Percentiles rank a stretch among this genome's conserved stretches.
Conservation (phyloP, 1,140 invertebrate genomes). For the Drosophila ogumai region DNA sequence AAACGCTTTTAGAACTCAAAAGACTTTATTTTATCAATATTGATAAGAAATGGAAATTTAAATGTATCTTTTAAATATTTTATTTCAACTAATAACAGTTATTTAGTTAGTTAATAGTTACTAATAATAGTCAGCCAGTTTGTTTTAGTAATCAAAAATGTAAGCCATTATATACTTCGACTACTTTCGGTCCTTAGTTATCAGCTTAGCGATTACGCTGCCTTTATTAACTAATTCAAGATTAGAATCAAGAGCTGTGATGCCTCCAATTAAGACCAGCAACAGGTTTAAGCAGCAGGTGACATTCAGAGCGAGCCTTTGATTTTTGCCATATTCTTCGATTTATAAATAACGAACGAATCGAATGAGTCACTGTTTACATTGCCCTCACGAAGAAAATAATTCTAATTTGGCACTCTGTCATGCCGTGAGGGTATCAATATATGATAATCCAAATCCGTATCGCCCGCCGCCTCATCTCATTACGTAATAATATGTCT, state of each 20-base stretch:
- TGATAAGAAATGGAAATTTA: neutral
- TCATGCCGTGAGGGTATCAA: constrained; percentile 29
- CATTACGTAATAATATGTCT: constrained; percentile 82
- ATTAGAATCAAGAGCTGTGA: constrained; percentile 7
- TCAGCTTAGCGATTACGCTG: neutral
- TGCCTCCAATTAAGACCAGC: no score
- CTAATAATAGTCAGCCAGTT: neutral
- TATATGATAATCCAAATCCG: constrained; percentile 61
- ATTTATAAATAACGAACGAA: constrained; percentile 6
- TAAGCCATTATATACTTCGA: neutral
- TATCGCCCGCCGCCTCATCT: constrained; percentile 80
- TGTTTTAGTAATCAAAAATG: neutral
- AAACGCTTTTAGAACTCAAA: neutral
- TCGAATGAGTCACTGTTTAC: constrained; percentile 44
- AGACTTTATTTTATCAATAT: neutral
- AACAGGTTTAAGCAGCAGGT: constrained; percentile 12
- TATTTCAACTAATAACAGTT: neutral
- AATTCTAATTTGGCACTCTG: constrained; percentile 1
- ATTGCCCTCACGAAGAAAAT: constrained; percentile 30
- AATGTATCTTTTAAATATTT: neutral
- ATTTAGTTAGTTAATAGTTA: no score
- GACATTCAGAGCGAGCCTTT: constrained; percentile 1
- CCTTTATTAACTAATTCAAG: constrained; percentile 6
- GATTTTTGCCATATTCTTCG: constrained; percentile 59
- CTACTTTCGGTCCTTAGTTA: neutral